Evolutionary conservation across 2,888 invertebrate species (phyloP).

Genomic region (Cabera pusaria): DNA sequence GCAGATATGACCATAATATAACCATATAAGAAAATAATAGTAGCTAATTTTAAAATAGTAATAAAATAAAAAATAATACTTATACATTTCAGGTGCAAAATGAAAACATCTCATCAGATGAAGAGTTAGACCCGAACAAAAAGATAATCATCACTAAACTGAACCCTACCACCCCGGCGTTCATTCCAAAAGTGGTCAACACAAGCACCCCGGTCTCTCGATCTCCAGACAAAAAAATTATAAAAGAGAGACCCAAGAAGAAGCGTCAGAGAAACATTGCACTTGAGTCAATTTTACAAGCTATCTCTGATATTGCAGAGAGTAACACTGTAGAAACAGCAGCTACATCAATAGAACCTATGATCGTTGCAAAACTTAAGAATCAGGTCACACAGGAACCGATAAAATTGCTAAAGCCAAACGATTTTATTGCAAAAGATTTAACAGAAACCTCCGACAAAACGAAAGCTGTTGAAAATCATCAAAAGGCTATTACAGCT

Average conservation of each 20-base stretch:
- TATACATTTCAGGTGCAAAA: slow-evolving; percentile 52
- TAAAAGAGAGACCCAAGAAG: slow-evolving; percentile 11
- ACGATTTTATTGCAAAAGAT: slow-evolving; percentile 32
- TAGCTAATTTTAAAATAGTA: no score
- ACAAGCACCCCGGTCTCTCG: slow-evolving; percentile 1
- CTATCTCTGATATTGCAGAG: slow-evolving; percentile 19
- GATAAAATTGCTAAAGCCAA: slow-evolving; percentile 37
- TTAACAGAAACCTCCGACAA: background rate
- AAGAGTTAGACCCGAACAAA: slow-evolving; percentile 18
- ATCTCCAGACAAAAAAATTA: slow-evolving; percentile 2
- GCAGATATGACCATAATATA: no score
- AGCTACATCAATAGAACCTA: no score
- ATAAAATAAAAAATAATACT: no score
- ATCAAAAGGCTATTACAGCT: no score
- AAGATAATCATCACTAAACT: slow-evolving; percentile 25
- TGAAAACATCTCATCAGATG: slow-evolving; percentile 18
- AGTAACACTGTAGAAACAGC: no score
- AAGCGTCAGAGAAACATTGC: slow-evolving; percentile 49
- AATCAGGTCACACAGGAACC: background rate
- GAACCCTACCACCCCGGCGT: slow-evolving; percentile 4
- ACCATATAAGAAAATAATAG: no score
- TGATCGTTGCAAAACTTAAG: no score
- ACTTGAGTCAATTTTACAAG: slow-evolving; percentile 44
- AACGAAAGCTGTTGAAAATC: background rate
- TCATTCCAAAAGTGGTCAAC: slow-evolving; percentile 2